phyloP scores from a whole-genome alignment of 2,888 invertebrate species.

The Scaptomyza reducta region DNA sequence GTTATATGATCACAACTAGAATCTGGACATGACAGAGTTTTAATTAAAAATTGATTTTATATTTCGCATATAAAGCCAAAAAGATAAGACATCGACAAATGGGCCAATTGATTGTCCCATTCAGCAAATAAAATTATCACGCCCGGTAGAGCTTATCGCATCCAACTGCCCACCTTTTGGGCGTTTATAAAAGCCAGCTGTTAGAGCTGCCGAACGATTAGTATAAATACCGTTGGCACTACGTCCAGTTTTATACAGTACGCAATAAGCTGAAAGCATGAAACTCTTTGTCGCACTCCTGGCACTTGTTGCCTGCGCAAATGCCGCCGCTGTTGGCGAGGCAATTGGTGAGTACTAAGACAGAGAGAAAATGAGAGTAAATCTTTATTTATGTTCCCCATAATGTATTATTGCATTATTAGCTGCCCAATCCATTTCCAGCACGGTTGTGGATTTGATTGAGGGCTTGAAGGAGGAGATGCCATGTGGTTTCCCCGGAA shows the following conservation, averaged over 20 bases:
- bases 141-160: constrained; percentile 47
- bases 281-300: constrained; percentile 74
- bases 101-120: constrained; percentile 16
- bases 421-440: constrained; percentile 74
- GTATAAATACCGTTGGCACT: constrained; percentile 69
- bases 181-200: constrained; percentile 73
- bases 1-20: constrained; percentile 9
- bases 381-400: background rate
- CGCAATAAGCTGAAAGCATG: constrained; percentile 61
- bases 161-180: constrained; percentile 11
- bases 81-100: constrained; percentile 53
- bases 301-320: constrained; percentile 73
- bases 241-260: constrained; percentile 61
- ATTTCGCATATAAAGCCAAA: constrained; percentile 17
- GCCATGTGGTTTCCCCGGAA: constrained; percentile 79
- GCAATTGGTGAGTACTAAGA: constrained; percentile 63
- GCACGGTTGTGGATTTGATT: constrained; percentile 58
- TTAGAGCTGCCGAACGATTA: constrained; percentile 41
- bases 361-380: background rate
- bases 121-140: constrained; percentile 44
- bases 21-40: constrained; percentile 28
- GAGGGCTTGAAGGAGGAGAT: constrained; percentile 70
- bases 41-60: constrained; percentile 57
- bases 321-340: constrained; percentile 59
- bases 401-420: background rate